Evolutionary conservation across 1,140 invertebrate species (phyloP), one percentile per base, ranked within the genome.

Genomic region (Nomia melanderi): DNA sequence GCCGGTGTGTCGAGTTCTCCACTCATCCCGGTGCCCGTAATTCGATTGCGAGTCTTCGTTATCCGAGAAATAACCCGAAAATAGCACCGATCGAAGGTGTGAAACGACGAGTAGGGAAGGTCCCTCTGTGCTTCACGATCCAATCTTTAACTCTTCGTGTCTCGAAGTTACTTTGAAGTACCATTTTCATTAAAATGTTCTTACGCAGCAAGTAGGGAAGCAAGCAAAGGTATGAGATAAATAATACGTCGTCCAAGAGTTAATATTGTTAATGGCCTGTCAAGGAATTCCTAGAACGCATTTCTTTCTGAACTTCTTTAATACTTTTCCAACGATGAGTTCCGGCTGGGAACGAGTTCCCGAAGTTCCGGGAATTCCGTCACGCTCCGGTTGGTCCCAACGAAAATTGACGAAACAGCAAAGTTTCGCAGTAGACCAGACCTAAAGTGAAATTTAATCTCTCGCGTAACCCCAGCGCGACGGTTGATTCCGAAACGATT

Each of bases 21-120:
- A 23, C 41, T 72, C 47, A 63, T 72, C 59, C 70, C 27, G 29
- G 14, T 23, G 41, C 47, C 39, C 59, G 44, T 73, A 73, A 73
- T 53, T 73, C 70, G 44, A 73, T 73, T 73, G 44, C 31, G 70
- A 73, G 33, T 36, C 44, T 64, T 73, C 70, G 70, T 73, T 73
- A 73, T 72, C 69, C 69, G 57, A 62, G 69, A 14, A 50, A 25
- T 31, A 9, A 11, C 20, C 59, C 70, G 62, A 44, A 64, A 73
- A 73, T 73, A 73, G 70, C 59, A 23, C 14, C 44, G 44, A 47
- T 64, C 44, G 70, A 53, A 56, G 57, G 44, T 44, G 70, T 73
- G 25, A 50, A 62, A 36, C 31, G 50, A 23, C 70, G 12, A 29
- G 23, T 53, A 31, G 41, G 69, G 36, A 33, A 72, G 47, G 41